phyloP scores from a whole-genome alignment of 2,113 vertebrate species.

The Podocnemis expansa region DNA sequence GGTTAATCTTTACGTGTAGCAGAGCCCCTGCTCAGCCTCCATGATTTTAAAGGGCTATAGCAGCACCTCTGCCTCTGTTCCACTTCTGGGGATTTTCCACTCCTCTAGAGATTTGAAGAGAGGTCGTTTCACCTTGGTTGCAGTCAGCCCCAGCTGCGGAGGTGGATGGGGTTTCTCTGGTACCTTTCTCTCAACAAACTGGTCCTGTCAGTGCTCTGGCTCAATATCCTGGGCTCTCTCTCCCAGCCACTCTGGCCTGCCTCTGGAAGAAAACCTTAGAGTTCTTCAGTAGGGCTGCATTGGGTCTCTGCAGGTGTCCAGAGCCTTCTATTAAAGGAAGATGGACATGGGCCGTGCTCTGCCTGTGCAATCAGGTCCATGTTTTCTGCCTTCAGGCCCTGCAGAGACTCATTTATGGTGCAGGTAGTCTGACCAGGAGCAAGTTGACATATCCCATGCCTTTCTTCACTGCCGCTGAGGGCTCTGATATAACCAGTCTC shows the following conservation, averaged over 20 bases:
- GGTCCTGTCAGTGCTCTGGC: background rate
- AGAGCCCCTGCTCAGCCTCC: too few species aligned
- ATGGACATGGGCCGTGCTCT: background rate
- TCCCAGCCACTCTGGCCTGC: background rate
- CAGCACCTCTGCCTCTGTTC: background rate
- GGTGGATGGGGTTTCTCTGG: background rate
- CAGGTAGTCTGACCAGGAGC: too few species aligned
- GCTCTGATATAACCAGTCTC: background rate
- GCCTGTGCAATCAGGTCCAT: background rate
- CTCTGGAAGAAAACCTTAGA: background rate
- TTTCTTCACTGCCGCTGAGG: background rate
- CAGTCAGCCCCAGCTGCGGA: background rate
- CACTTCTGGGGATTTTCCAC: background rate
- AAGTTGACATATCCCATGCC: background rate
- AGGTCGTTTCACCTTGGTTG: background rate
- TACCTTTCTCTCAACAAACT: background rate
- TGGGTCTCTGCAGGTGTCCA: background rate
- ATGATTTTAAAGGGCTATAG: background rate
- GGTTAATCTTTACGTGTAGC: too few species aligned
- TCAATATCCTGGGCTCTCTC: too few species aligned
- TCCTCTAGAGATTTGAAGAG: background rate
- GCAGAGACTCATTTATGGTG: background rate
- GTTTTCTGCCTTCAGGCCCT: background rate
- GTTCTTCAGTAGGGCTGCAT: background rate
- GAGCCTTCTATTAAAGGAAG: background rate